A percentile compares a stretch with the other conserved stretches of the same genome.
phyloP scores from a whole-genome alignment of 2,888 invertebrate genomes.

The Allygus modestus region DNA sequence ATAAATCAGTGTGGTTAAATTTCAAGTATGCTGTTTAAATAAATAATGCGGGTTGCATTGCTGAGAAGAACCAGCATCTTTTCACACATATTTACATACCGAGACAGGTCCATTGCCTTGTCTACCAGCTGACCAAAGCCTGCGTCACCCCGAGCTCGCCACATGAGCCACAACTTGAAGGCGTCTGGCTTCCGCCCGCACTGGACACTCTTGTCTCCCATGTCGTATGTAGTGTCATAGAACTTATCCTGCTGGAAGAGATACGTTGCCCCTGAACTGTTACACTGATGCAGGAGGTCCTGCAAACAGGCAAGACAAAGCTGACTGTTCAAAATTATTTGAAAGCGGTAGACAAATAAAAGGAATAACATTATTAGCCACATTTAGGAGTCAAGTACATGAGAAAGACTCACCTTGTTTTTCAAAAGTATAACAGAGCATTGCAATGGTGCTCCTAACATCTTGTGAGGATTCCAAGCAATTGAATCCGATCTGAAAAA shows the following conservation, averaged over 20 bases:
- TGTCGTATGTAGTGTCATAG: slow-evolving; percentile 87
- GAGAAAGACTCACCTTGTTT: slow-evolving; percentile 74
- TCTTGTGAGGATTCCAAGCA: slow-evolving; percentile 93
- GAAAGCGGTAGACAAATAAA: too few relatives aligned
- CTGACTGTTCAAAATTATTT: background rate
- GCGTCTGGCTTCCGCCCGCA: slow-evolving; percentile 96
- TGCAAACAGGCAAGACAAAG: slow-evolving; percentile 61
- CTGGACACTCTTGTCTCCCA: slow-evolving; percentile 92
- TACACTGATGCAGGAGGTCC: slow-evolving; percentile 81
- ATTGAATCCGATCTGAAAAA: slow-evolving; percentile 84
- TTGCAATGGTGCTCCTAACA: slow-evolving; percentile 88
- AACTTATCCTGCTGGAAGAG: slow-evolving; percentile 92
- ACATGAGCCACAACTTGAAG: slow-evolving; percentile 95
- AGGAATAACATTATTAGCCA: too few relatives aligned
- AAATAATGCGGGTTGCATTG: too few relatives aligned
- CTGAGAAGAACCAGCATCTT: too few relatives aligned
- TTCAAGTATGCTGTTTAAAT: too few relatives aligned
- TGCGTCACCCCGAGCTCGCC: slow-evolving; percentile 86
- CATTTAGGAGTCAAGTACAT: too few relatives aligned
- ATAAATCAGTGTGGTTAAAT: too few relatives aligned
- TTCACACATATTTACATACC: slow-evolving; percentile 70
- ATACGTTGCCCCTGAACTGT: slow-evolving; percentile 85
- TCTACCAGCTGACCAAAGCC: slow-evolving; percentile 81
- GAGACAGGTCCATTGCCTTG: slow-evolving; percentile 80
- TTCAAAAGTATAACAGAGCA: slow-evolving; percentile 84